phyloP scores from a whole-genome alignment of 2,888 invertebrate species.

The Ophion ellenae region DNA sequence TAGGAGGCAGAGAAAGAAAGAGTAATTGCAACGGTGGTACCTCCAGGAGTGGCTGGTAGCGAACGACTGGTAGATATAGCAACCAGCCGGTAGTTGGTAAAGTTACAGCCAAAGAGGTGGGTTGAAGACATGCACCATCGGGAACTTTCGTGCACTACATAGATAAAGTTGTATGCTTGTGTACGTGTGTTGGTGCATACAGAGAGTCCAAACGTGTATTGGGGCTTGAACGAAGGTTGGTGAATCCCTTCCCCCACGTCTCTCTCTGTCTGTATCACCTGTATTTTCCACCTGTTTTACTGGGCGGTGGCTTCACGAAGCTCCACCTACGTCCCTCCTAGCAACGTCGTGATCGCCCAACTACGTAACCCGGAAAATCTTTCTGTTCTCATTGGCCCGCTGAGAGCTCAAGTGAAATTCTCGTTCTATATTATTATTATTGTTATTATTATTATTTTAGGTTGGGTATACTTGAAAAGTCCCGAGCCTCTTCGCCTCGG shows the following conservation, averaged over 20 bases:
- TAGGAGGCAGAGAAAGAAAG: constrained; percentile 46
- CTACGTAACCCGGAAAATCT: constrained; percentile 77
- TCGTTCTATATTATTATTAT: constrained; percentile 17
- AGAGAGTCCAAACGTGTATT: constrained; percentile 38
- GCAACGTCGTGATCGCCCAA: constrained; percentile 79
- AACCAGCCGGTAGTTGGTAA: constrained; percentile 31
- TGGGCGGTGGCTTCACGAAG: constrained; percentile 79
- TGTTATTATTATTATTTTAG: constrained; percentile 69
- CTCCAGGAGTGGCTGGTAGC: constrained; percentile 51
- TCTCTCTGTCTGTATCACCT: constrained; percentile 75
- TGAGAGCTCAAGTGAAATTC: constrained; percentile 75
- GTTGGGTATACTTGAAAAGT: constrained; percentile 65
- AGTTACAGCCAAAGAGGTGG: constrained; percentile 24
- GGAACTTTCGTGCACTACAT: constrained; percentile 10
- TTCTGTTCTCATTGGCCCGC: constrained; percentile 79
- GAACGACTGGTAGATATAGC: constrained; percentile 37
- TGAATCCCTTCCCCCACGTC: constrained; percentile 11
- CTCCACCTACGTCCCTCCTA: constrained; percentile 82
- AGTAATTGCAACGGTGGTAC: constrained; percentile 59
- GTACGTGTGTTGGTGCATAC: background rate
- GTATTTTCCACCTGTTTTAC: constrained; percentile 82
- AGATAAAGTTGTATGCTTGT: background rate
- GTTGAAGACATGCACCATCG: constrained; percentile 12
- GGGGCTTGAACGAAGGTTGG: constrained; percentile 28
- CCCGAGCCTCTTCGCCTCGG: constrained; percentile 8